Evolutionary conservation across 1,140 invertebrate species (phyloP), one percentile per base, ranked within the genome.

Genomic region (Nephila pilipes): DNA sequence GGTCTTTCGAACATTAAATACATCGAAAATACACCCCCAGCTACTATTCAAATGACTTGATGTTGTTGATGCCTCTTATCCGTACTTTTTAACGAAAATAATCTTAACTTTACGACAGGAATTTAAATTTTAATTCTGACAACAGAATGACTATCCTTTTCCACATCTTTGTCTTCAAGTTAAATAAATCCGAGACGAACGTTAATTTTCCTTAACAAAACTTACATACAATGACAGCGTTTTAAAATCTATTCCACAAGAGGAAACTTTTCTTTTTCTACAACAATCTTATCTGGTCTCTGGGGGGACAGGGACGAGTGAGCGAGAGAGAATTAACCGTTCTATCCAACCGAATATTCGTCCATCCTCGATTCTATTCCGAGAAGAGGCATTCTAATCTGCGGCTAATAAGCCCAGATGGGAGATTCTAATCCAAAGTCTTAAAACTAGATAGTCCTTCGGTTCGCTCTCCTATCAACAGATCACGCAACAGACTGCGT

Each of bases 351-450:
- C 69, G 29, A 75, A 36, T 75, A 75, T 75, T 75, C 29, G 29
- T 75, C 63, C 46, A 10, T 0, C 46, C 46, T 4, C 63, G 63
- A 18, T 75, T 75, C 69, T 36, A 36, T 75, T 20, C 29, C 29
- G 29, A 75, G 32, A 69, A 75, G 69, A 36, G 69, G 18, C n/a
- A 65, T 75, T 75, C 69, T 32, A 75, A 75, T 75, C 69, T 75
- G 32, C 69, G 16, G 69, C 25, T 75, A 75, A 75, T 75, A 75
- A 32, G 69, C 16, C 69, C 25, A 75, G 69, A 75, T 75, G 69
- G 69, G 69, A 75, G 69, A 75, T 29, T 32, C 29, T 75, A 75
- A 75, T 75, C 65, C 69, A 36, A 32, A 75, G 69, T 75, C 69
- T 75, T 75, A 75, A 75, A 75, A 75, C 69, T 75, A 16, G 25